Percentiles rank a stretch among this genome's conserved stretches.
Conservation (phyloP, 2,797 vertebrate genomes). For the Cynopterus sphinx region DNA sequence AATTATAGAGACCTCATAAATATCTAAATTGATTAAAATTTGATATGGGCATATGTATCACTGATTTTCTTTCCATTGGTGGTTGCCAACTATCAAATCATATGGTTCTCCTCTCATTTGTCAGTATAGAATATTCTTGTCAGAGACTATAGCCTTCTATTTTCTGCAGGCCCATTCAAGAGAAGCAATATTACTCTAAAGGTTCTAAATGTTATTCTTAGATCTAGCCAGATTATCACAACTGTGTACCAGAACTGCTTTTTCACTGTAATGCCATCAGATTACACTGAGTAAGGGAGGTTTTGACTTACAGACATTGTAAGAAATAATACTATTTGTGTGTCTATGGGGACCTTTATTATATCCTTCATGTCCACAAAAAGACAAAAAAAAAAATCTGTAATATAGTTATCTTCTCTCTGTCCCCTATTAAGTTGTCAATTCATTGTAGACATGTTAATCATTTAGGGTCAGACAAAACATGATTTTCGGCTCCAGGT, state of each 20-base stretch:
- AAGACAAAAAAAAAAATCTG: background rate
- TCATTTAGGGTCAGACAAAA: conserved; percentile 62
- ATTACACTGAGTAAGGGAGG: background rate
- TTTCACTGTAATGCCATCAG: background rate
- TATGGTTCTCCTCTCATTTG: background rate
- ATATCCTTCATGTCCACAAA: background rate
- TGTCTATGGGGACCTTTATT: background rate
- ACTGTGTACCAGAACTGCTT: background rate
- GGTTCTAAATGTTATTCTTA: conserved; percentile 50
- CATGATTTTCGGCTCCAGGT: conserved; percentile 54
- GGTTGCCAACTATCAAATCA: background rate
- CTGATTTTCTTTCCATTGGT: background rate
- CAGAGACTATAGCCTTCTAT: background rate
- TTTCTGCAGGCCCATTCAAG: background rate
- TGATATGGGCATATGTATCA: background rate
- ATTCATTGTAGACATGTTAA: conserved; percentile 37
- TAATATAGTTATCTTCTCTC: background rate
- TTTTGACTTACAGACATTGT: conserved; percentile 46
- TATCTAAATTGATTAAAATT: conserved; percentile 53
- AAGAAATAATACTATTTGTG: background rate
- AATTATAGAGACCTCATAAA: conserved; percentile 34
- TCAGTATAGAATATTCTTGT: background rate
- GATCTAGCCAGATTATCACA: conserved; percentile 21
- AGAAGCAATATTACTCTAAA: conserved; percentile 43
- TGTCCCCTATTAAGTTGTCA: background rate